phyloP scores from a whole-genome alignment of 2,888 invertebrate genomes.

The Pollenia amentaria region DNA sequence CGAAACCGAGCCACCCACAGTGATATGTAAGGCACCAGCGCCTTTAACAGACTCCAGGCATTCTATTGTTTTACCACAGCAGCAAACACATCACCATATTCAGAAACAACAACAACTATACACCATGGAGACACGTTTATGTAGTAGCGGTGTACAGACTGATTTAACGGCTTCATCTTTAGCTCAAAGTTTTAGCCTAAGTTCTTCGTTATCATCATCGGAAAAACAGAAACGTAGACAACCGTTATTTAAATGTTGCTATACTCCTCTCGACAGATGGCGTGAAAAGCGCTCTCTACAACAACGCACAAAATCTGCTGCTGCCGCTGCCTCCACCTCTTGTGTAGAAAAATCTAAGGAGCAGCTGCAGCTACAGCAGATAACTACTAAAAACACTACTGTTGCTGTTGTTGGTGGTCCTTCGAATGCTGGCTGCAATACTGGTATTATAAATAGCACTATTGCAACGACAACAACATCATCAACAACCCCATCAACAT shows the following conservation, averaged over 20 bases:
- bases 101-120: conserved; percentile 63
- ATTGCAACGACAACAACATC: conserved; percentile 41
- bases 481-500: conserved; percentile 65
- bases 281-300: conserved; percentile 79
- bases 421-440: conserved; percentile 44
- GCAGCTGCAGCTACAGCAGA: conserved; percentile 68
- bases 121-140: conserved; percentile 79
- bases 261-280: conserved; percentile 84
- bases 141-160: conserved; percentile 83
- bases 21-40: conserved; percentile 80
- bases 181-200: conserved; percentile 75
- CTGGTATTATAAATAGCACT: conserved; percentile 47
- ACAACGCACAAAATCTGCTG: conserved; percentile 72
- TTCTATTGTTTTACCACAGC: conserved; percentile 28
- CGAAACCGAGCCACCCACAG: conserved; percentile 80
- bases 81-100: conserved; percentile 65
- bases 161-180: conserved; percentile 80
- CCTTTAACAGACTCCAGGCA: conserved; percentile 41
- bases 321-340: conserved; percentile 65
- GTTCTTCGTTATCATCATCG: conserved; percentile 77
- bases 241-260: conserved; percentile 84
- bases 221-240: conserved; percentile 78
- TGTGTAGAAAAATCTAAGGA: conserved; percentile 5
- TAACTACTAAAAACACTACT: conserved; percentile 62
- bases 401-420: conserved; percentile 66